Percentiles rank a stretch among this genome's conserved stretches.
Evolutionary conservation across 2,113 vertebrate species (phyloP).

Genomic region (Microcebus lehilahytsara): DNA sequence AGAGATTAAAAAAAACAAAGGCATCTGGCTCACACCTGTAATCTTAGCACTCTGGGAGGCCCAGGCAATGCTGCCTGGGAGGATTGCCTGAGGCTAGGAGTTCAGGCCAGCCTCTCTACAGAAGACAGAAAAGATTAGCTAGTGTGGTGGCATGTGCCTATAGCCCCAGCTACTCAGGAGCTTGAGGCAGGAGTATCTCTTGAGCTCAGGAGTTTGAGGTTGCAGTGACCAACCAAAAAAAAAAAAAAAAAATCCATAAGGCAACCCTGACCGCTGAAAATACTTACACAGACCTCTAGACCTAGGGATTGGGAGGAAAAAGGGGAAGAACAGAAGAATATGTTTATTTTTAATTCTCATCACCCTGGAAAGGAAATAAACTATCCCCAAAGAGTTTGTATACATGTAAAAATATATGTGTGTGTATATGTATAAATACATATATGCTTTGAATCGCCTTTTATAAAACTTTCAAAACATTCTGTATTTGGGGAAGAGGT

Average conservation of each 20-base stretch:
- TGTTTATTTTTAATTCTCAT: neutral
- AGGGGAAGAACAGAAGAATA: neutral
- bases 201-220: no score
- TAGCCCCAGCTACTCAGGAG: no score
- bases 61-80: no score
- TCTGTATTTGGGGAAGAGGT: neutral
- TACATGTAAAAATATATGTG: neutral
- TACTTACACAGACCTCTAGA: neutral
- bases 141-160: no score
- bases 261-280: neutral
- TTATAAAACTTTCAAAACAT: neutral
- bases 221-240: no score
- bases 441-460: neutral
- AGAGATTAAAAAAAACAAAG: neutral
- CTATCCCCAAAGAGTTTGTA: neutral
- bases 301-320: no score
- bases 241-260: neutral
- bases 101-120: no score
- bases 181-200: no score
- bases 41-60: no score
- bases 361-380: neutral
- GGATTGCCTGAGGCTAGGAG: no score
- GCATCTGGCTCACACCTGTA: no score
- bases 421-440: neutral
- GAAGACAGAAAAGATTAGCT: no score